These are phyloP conservation scores for Drosophila orosa DNA, from an alignment of 1,140 invertebrate species.

Conservation along the genomic window DNA sequence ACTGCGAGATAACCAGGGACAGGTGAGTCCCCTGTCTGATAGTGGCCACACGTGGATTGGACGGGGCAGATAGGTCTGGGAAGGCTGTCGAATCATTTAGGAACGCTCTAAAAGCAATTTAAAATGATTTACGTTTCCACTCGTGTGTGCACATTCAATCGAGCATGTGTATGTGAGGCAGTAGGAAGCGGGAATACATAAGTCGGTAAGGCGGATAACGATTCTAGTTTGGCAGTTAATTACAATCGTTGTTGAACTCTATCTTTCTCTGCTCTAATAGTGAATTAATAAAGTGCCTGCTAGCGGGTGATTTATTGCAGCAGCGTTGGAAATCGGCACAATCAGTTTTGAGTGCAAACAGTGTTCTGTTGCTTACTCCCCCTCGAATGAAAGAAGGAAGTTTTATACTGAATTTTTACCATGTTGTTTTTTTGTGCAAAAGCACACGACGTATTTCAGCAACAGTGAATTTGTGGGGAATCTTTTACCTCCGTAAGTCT, in stretches of 20 bases:
- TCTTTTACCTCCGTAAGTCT: background rate
- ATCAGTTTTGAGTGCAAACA: slow-evolving; percentile 39
- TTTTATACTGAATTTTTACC: background rate
- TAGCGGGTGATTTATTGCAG: slow-evolving; percentile 60
- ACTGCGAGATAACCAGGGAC: slow-evolving; percentile 15
- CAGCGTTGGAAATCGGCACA: slow-evolving; percentile 47
- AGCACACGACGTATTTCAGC: background rate
- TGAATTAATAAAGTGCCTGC: slow-evolving; percentile 75
- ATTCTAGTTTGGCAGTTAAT: slow-evolving; percentile 72
- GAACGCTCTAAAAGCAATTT: slow-evolving; percentile 78
- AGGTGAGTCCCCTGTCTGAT: slow-evolving; percentile 32
- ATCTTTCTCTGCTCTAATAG: slow-evolving; percentile 57
- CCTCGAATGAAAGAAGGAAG: background rate
- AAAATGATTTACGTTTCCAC: slow-evolving; percentile 73
- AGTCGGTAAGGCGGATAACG: slow-evolving; percentile 40
- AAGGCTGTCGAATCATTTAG: slow-evolving; percentile 52
- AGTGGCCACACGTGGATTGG: slow-evolving; percentile 2
- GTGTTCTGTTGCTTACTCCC: background rate
- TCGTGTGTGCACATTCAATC: background rate
- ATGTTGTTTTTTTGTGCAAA: background rate
- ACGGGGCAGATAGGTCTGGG: slow-evolving; percentile 10
- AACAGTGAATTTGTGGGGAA: background rate
- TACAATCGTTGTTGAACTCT: slow-evolving; percentile 63
- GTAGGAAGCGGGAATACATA: slow-evolving; percentile 14
- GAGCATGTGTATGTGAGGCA: slow-evolving; percentile 2